Percentiles rank a stretch among this genome's conserved stretches.
Conservation (phyloP, 2,888 invertebrate species). For the Arge pagana region DNA sequence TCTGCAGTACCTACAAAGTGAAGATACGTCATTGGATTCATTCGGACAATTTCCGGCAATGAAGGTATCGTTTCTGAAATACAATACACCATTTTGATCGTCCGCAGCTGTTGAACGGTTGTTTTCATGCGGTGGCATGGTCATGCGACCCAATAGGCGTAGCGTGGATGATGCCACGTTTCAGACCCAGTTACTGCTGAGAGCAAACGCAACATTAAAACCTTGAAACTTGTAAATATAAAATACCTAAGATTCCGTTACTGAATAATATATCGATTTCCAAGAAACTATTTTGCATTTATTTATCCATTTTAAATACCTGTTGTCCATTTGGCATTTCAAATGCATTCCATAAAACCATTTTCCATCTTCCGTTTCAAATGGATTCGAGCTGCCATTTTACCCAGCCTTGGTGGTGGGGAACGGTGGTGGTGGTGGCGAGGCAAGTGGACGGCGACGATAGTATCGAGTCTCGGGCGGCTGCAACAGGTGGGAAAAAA, state of each 20-base stretch:
- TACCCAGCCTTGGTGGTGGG: no score
- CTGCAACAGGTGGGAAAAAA: no score
- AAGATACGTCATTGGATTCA: constrained; percentile 1
- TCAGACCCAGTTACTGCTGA: constrained; percentile 23
- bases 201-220: no score
- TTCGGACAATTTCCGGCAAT: neutral
- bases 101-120: constrained; percentile 25
- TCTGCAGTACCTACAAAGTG: constrained; percentile 3
- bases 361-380: no score
- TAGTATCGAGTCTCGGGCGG: no score
- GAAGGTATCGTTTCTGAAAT: constrained; percentile 23
- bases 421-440: no score
- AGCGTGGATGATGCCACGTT: constrained; percentile 28
- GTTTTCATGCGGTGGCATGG: constrained; percentile 29
- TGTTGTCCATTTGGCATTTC: constrained; percentile 1
- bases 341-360: constrained; percentile 3
- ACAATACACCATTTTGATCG: constrained; percentile 24
- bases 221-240: no score
- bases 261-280: neutral
- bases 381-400: no score
- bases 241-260: neutral
- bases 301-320: constrained; percentile 3
- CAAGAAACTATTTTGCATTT: neutral
- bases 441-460: no score
- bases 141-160: constrained; percentile 26